A percentile compares a stretch with the other conserved stretches of the same genome.
Evolutionary conservation across 2,113 vertebrate genomes (phyloP).

Genomic region (Laterallus jamaicensis): DNA sequence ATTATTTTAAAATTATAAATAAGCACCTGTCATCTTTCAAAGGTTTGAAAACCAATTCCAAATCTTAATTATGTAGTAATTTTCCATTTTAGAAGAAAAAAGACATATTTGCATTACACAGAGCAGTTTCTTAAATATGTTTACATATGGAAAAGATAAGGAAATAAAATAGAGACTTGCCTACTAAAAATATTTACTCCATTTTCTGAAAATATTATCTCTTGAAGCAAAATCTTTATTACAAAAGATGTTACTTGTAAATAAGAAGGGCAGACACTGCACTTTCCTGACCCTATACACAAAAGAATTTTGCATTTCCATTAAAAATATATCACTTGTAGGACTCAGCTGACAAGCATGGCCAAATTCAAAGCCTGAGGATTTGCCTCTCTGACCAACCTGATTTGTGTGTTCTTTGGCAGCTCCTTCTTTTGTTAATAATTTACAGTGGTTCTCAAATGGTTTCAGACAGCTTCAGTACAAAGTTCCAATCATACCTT

Average conservation of each 20-base stretch:
- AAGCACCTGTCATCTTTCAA: background rate
- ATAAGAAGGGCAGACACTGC: background rate
- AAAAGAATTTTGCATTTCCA: constrained; percentile 63
- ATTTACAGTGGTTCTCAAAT: constrained; percentile 72
- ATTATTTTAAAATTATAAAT: background rate
- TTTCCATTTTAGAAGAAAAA: background rate
- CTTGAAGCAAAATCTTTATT: constrained; percentile 33
- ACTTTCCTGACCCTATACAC: constrained; percentile 2
- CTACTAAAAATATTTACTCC: background rate
- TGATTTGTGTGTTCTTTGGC: constrained; percentile 59
- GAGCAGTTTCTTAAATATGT: background rate
- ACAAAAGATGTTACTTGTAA: constrained; percentile 48
- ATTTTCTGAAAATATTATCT: background rate
- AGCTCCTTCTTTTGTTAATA: constrained; percentile 66
- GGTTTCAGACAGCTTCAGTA: constrained; percentile 39
- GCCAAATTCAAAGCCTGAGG: background rate
- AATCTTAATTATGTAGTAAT: background rate
- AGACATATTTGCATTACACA: background rate
- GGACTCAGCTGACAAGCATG: constrained; percentile 56
- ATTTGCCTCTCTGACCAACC: constrained; percentile 46
- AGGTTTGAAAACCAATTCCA: background rate
- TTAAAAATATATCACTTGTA: constrained; percentile 66
- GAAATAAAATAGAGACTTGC: background rate
- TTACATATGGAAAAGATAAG: background rate
- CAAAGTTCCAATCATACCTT: constrained; percentile 40